These are phyloP conservation scores for Eilema depressum DNA, from an alignment of 2,888 invertebrate genomes.

Conservation along the genomic window DNA sequence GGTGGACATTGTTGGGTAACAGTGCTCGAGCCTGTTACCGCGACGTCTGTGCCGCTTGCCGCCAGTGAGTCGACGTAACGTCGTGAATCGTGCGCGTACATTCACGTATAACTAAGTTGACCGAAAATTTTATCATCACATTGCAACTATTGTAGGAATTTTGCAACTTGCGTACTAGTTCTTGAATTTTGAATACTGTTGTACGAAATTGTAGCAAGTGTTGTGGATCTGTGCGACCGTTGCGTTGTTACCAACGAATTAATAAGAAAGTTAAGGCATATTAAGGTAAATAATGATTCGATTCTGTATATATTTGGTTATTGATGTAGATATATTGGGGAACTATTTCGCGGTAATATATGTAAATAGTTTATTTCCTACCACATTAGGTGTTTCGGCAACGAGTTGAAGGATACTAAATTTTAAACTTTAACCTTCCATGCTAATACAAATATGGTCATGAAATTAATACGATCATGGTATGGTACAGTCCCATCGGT, in stretches of 20 bases:
- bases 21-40: conserved; percentile 38
- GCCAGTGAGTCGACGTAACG: conserved; percentile 42
- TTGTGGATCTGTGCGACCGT: conserved; percentile 32
- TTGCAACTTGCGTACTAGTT: conserved; percentile 19
- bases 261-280: conserved; percentile 1
- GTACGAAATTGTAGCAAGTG: conserved; percentile 31
- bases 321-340: background rate
- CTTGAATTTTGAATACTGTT: background rate
- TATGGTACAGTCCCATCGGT: background rate
- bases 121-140: conserved; percentile 28
- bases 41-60: conserved; percentile 19
- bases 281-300: conserved; percentile 21
- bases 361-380: background rate
- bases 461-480: background rate
- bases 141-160: conserved; percentile 26
- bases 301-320: conserved; percentile 1
- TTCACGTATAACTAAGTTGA: conserved; percentile 23
- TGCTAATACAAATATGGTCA: background rate
- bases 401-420: background rate
- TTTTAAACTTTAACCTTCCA: background rate
- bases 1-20: conserved; percentile 50
- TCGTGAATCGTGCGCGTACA: conserved; percentile 38
- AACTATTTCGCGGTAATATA: background rate
- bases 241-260: conserved; percentile 1
- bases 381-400: background rate